Conservation (phyloP, 2,888 invertebrate genomes). For the Lucinisca nassula region DNA sequence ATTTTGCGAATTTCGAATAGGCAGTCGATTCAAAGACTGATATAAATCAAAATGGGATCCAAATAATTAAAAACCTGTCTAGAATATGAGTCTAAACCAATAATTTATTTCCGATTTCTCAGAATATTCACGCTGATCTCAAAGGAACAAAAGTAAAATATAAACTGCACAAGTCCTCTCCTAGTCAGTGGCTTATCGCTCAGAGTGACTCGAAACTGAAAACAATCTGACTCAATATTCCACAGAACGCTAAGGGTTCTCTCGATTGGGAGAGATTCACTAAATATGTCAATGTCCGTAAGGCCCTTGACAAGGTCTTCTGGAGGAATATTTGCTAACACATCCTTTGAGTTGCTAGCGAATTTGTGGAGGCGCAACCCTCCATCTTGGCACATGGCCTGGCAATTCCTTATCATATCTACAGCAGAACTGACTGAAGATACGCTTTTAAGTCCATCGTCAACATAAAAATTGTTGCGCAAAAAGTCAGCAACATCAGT, state of each 20-base stretch:
- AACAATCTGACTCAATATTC: conserved; percentile 43
- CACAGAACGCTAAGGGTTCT: conserved; percentile 62
- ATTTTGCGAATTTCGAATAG: too few relatives aligned
- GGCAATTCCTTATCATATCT: conserved; percentile 27
- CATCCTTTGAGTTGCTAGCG: conserved; percentile 60
- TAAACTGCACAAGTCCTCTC: too few relatives aligned
- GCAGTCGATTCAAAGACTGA: too few relatives aligned
- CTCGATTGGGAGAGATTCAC: conserved; percentile 41
- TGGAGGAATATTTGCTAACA: conserved; percentile 41
- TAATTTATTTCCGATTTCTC: too few relatives aligned
- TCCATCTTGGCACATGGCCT: conserved; percentile 49
- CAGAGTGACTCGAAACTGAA: conserved; percentile 50
- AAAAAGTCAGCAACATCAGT: conserved; percentile 53
- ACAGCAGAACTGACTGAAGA: conserved; percentile 43
- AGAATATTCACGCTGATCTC: too few relatives aligned
- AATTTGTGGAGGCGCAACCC: conserved; percentile 68
- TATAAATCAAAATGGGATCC: too few relatives aligned
- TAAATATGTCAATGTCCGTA: conserved; percentile 19
- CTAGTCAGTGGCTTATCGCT: conserved; percentile 48
- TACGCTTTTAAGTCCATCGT: conserved; percentile 65
- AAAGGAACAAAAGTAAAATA: too few relatives aligned
- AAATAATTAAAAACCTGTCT: too few relatives aligned
- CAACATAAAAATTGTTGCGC: conserved; percentile 65
- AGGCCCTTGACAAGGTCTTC: conserved; percentile 53
- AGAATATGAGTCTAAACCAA: too few relatives aligned